Base-by-base conservation (phyloP, 1,140 invertebrate species). In the Orius insidiosus region DNA sequence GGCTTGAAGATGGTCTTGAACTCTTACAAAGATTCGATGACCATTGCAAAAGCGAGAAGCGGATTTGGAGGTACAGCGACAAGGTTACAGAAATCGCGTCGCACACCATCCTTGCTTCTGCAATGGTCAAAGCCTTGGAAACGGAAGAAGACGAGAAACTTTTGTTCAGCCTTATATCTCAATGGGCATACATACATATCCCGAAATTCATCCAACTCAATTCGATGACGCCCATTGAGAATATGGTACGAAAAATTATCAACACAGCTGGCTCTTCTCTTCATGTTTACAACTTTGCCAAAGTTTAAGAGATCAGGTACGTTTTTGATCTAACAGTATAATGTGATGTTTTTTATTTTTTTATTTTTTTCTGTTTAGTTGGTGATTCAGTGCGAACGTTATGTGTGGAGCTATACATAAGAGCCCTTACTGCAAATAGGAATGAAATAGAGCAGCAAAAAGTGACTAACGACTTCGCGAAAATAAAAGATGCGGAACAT, bases 391-490 rank as follows among this genome's bases (percentile, higher is more conserved):
- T 80, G 58, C 72, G 71, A 52, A 64, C 75, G 10, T 68, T 81
- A 45, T 70, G 75, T 6, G 77, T 80, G 41, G 77, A 82, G 57
- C 56, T 83, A 13, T 81, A 80, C 56, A 75, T 83, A 15, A 67
- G 74, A 46, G 78, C 76, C 0, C 66, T 83, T 43, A 80, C 76
- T 3, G 70, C 72, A 5, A 79, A 82, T 54, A 76, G 82, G 70
- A 85, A 83, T 54, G 74, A 77, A 55, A 56, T 83, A 53, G 78
- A 83, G 56, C 70, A 66, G 48, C 70, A 74, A 32, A 81, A 81
- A 59, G 58, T 63, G 1, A 68, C 69, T 14, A 59, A 58, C 3
- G 64, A 74, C 46, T 63, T 64, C 34, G 66, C 68, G 14, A 68
- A 68, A 54, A 63, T 67, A 13, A 58, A 61, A 14, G 67, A 69